Percentiles rank a stretch among this genome's conserved stretches.
Evolutionary conservation across 1,140 invertebrate genomes (phyloP).

Genomic region (Hycleus cichorii): DNA sequence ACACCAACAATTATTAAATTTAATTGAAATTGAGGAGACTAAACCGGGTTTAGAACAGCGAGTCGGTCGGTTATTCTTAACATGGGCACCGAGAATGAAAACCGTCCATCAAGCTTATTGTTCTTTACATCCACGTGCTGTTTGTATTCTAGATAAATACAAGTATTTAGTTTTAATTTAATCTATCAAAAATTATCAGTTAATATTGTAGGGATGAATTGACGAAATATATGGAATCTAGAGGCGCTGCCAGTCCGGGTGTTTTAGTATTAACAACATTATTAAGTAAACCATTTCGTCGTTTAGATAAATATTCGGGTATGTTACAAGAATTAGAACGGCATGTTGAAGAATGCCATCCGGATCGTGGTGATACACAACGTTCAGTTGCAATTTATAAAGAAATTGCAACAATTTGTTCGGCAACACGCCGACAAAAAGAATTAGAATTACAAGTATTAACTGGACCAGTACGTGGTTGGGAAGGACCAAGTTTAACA

Average conservation of each 20-base stretch:
- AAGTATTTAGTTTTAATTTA: constrained; percentile 49
- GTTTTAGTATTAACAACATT: constrained; percentile 85
- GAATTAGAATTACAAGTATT: constrained; percentile 94
- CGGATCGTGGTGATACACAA: constrained; percentile 93
- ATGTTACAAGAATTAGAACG: constrained; percentile 92
- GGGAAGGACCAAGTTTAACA: constrained; percentile 83
- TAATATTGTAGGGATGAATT: constrained; percentile 65
- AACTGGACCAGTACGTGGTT: constrained; percentile 83
- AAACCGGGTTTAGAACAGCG: constrained; percentile 67
- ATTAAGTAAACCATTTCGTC: constrained; percentile 88
- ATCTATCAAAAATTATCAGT: neutral
- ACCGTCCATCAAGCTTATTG: constrained; percentile 82
- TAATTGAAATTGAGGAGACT: constrained; percentile 67
- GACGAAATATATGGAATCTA: constrained; percentile 78
- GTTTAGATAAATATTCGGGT: constrained; percentile 89
- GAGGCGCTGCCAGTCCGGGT: constrained; percentile 73
- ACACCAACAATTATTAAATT: constrained; percentile 69
- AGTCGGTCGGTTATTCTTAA: constrained; percentile 86
- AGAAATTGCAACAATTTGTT: constrained; percentile 77
- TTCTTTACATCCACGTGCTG: constrained; percentile 79
- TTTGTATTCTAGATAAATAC: constrained; percentile 83
- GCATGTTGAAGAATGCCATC: constrained; percentile 90
- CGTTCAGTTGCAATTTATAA: constrained; percentile 89
- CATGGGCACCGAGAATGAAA: constrained; percentile 79
- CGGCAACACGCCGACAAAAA: constrained; percentile 82